Evolutionary conservation across 1,140 invertebrate species (phyloP).

Genomic region (Sycophila sp.): DNA sequence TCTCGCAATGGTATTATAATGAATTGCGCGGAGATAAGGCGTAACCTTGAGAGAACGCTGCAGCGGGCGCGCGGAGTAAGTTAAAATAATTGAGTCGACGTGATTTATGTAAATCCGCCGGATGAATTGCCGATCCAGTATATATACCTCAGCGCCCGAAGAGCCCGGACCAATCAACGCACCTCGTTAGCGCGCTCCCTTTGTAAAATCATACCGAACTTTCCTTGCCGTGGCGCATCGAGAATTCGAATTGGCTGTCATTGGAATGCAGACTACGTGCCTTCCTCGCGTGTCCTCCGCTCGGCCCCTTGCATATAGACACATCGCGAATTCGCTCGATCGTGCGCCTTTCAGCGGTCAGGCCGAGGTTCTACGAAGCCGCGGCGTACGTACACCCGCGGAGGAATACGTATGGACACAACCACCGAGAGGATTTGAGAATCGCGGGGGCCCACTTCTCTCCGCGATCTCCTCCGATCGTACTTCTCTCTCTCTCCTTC

Average conservation of each 20-base stretch:
- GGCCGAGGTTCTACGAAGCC: no score
- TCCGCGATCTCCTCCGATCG: conserved; percentile 12
- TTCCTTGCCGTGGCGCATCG: no score
- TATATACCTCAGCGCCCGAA: no score
- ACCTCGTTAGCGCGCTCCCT: conserved; percentile 17
- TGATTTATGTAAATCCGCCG: neutral
- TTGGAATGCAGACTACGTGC: conserved; percentile 1
- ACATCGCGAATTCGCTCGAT: no score
- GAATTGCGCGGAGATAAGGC: no score
- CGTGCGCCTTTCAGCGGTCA: no score
- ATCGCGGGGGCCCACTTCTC: conserved; percentile 32
- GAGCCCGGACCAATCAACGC: conserved; percentile 1
- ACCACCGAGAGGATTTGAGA: conserved; percentile 9
- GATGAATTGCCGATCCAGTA: no score
- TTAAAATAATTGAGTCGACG: neutral
- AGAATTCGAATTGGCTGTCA: neutral
- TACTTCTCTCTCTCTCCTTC: no score
- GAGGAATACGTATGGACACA: neutral
- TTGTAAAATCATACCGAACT: conserved; percentile 21
- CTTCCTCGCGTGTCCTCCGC: neutral
- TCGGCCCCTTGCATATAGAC: no score
- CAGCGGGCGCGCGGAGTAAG: no score
- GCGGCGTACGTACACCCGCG: neutral
- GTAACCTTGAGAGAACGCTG: no score
- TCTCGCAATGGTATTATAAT: no score